Evolutionary conservation across 2,797 vertebrate genomes (phyloP).

Genomic region (Ptychadena robeensis): DNA sequence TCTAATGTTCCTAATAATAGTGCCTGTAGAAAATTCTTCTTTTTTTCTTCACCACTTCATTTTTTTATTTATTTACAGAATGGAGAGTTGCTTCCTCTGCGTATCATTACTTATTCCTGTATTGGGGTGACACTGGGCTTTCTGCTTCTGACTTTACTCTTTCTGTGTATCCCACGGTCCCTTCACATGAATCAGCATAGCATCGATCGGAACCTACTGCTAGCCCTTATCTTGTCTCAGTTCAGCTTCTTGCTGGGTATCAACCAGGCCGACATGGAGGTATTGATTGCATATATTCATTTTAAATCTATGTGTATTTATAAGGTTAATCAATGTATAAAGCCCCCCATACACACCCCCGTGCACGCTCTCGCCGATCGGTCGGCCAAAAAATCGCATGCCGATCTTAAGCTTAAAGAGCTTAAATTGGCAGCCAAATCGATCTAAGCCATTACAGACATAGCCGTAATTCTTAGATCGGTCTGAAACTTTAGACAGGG

Average conservation of each 20-base stretch:
- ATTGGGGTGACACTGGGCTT: constrained; percentile 86
- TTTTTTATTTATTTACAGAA: constrained; percentile 75
- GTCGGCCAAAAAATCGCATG: too few species aligned
- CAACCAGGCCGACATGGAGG: constrained; percentile 91
- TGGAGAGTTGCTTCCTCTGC: constrained; percentile 90
- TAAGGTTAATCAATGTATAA: background rate
- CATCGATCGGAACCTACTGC: constrained; percentile 84
- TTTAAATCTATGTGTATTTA: background rate
- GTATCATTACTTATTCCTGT: constrained; percentile 85
- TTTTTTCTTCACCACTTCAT: constrained; percentile 27
- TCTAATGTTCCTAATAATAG: background rate
- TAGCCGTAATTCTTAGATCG: too few species aligned
- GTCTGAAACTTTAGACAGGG: too few species aligned
- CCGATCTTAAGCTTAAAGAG: too few species aligned
- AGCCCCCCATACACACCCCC: too few species aligned
- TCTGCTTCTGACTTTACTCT: constrained; percentile 84
- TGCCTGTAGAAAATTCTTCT: background rate
- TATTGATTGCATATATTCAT: constrained; percentile 64
- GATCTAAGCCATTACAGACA: too few species aligned
- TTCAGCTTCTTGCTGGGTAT: constrained; percentile 92
- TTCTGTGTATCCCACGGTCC: constrained; percentile 80
- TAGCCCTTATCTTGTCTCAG: constrained; percentile 85
- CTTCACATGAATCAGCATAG: constrained; percentile 88
- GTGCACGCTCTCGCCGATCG: too few species aligned
- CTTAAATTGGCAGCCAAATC: too few species aligned